phyloP scores from a whole-genome alignment of 2,797 vertebrate genomes.

The Rhincodon typus region DNA sequence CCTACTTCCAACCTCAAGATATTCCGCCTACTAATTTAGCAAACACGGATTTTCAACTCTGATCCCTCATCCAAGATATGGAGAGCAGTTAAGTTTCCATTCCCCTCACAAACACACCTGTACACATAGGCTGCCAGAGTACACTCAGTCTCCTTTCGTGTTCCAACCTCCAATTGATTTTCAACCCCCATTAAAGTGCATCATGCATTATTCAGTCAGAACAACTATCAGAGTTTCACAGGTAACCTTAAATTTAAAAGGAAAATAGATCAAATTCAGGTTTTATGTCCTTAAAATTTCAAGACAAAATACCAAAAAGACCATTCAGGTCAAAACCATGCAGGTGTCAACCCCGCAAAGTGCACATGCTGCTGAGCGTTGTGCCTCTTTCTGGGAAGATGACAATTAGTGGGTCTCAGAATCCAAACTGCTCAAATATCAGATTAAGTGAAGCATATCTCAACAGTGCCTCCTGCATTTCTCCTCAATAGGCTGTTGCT shows the following conservation, averaged over 20 bases:
- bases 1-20: too few species aligned
- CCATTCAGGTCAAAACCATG: neutral
- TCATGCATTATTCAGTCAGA: neutral
- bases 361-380: neutral
- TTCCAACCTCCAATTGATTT: neutral
- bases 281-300: neutral
- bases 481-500: neutral
- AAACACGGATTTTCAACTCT: too few species aligned
- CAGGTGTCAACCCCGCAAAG: neutral
- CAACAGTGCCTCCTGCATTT: neutral
- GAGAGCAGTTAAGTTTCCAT: neutral
- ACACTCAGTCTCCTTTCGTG: too few species aligned
- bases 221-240: neutral
- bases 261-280: too few species aligned
- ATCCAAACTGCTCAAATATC: neutral
- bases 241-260: too few species aligned
- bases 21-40: too few species aligned
- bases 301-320: neutral
- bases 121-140: too few species aligned
- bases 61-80: neutral
- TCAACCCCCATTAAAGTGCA: neutral
- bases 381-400: neutral
- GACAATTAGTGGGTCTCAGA: neutral
- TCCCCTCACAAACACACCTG: too few species aligned
- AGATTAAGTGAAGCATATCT: neutral